Percentiles rank a stretch among this genome's conserved stretches.
Evolutionary conservation across 2,797 vertebrate species (phyloP).

Genomic region (Sphenodon punctatus): DNA sequence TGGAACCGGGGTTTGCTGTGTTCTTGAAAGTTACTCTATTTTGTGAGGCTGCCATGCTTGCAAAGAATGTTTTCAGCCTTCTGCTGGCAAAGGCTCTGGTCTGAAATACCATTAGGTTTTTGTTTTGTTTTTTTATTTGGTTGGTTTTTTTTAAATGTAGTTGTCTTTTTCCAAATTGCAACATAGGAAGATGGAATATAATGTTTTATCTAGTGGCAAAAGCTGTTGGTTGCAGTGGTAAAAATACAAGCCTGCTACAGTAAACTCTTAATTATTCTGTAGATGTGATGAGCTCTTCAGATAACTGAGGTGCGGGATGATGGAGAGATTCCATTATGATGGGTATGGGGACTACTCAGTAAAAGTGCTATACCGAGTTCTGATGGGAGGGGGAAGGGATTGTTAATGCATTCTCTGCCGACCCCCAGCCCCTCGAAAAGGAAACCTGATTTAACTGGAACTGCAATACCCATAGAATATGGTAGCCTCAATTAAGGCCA

Average conservation of each 20-base stretch:
- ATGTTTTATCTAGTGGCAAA: background rate
- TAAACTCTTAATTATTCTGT: background rate
- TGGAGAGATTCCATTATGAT: background rate
- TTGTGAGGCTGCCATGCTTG: background rate
- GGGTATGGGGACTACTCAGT: fast-evolving
- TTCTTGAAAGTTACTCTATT: background rate
- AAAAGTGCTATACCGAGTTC: too few relatives aligned
- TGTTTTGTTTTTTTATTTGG: too few relatives aligned
- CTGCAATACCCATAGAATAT: too few relatives aligned
- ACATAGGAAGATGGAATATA: background rate
- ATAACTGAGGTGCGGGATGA: fast-evolving
- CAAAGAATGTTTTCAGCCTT: background rate
- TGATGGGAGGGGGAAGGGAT: too few relatives aligned
- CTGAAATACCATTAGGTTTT: background rate
- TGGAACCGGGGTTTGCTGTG: background rate
- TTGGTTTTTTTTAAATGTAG: too few relatives aligned
- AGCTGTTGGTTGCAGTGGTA: background rate
- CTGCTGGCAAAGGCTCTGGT: background rate
- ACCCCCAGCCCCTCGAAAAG: too few relatives aligned
- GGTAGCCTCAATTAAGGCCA: too few relatives aligned
- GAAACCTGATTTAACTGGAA: too few relatives aligned
- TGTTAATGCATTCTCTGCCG: too few relatives aligned
- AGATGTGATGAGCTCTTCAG: background rate
- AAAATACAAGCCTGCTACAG: background rate
- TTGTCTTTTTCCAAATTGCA: background rate